phyloP scores from a whole-genome alignment of 2,888 invertebrate genomes.

The Agrochola lota region DNA sequence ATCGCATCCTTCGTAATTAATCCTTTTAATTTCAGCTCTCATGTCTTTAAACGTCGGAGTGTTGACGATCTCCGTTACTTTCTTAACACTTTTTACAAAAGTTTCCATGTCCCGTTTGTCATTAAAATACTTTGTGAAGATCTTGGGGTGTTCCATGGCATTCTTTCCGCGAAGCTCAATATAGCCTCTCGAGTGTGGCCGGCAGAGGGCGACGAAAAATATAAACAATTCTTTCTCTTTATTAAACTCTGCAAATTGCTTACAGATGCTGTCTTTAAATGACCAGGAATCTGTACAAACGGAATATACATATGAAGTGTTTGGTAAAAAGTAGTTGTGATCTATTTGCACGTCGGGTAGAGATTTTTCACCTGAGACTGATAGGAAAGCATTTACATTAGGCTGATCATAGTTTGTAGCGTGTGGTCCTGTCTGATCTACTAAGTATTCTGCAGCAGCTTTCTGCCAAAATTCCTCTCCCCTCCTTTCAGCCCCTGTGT shows the following conservation, averaged over 20 bases:
- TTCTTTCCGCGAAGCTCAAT: constrained; percentile 78
- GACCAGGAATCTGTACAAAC: constrained; percentile 80
- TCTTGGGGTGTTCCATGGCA: constrained; percentile 80
- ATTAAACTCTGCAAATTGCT: constrained; percentile 82
- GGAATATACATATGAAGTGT: constrained; percentile 80
- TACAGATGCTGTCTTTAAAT: constrained; percentile 80
- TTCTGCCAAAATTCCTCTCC: constrained; percentile 80
- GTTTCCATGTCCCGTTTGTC: constrained; percentile 81
- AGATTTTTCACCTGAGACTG: constrained; percentile 76
- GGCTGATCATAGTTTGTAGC: constrained; percentile 85
- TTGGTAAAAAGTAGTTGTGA: constrained; percentile 85
- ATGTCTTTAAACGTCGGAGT: constrained; percentile 79
- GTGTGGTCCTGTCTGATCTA: constrained; percentile 83
- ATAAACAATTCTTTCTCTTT: constrained; percentile 81
- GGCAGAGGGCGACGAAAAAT: constrained; percentile 83
- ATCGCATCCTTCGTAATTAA: constrained; percentile 81
- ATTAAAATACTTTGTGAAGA: constrained; percentile 83
- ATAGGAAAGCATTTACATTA: constrained; percentile 85
- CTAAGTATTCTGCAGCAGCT: constrained; percentile 82
- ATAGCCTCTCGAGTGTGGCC: constrained; percentile 82
- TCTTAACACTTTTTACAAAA: constrained; percentile 80
- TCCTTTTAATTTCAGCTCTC: constrained; percentile 81
- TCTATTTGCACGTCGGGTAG: constrained; percentile 86
- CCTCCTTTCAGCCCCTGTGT: constrained; percentile 78
- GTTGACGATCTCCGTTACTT: constrained; percentile 78